phyloP scores from a whole-genome alignment of 2,797 vertebrate species.

The Pempheris klunzingeri region DNA sequence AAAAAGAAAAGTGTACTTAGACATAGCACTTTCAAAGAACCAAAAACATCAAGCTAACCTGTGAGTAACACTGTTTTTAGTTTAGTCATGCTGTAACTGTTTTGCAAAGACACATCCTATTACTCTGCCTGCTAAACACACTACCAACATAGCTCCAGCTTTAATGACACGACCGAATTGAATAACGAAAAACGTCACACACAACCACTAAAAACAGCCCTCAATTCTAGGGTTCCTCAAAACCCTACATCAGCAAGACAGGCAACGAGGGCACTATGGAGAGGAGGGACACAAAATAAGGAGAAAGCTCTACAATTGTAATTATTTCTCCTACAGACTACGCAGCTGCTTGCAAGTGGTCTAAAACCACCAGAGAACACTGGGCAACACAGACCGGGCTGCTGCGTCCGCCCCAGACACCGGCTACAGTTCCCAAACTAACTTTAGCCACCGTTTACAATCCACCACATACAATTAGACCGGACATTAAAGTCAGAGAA shows the following conservation, averaged over 20 bases:
- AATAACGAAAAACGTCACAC: conserved; percentile 78
- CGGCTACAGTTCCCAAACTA: conserved; percentile 77
- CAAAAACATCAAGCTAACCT: conserved; percentile 4
- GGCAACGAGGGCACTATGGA: conserved; percentile 43
- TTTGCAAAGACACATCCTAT: conserved; percentile 29
- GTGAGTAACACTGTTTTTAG: conserved; percentile 7
- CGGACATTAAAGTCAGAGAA: conserved; percentile 74
- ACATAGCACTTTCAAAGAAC: not conserved
- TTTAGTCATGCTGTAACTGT: conserved; percentile 31
- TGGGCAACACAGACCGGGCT: conserved; percentile 53
- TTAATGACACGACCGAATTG: conserved; percentile 68
- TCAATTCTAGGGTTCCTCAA: conserved; percentile 72
- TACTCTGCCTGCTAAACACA: conserved; percentile 42
- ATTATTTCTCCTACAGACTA: conserved; percentile 77
- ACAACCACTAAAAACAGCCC: conserved; percentile 80
- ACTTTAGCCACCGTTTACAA: conserved; percentile 82
- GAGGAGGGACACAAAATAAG: conserved; percentile 47
- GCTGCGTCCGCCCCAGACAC: conserved; percentile 71
- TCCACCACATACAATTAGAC: conserved; percentile 82
- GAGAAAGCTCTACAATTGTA: conserved; percentile 75
- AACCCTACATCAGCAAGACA: conserved; percentile 72
- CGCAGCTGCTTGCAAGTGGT: conserved; percentile 76
- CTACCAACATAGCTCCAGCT: conserved; percentile 53
- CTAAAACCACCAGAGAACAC: conserved; percentile 76
- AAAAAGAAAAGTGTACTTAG: not conserved